phyloP scores from a whole-genome alignment of 2,888 invertebrate genomes.

The Drosophila colorata region DNA sequence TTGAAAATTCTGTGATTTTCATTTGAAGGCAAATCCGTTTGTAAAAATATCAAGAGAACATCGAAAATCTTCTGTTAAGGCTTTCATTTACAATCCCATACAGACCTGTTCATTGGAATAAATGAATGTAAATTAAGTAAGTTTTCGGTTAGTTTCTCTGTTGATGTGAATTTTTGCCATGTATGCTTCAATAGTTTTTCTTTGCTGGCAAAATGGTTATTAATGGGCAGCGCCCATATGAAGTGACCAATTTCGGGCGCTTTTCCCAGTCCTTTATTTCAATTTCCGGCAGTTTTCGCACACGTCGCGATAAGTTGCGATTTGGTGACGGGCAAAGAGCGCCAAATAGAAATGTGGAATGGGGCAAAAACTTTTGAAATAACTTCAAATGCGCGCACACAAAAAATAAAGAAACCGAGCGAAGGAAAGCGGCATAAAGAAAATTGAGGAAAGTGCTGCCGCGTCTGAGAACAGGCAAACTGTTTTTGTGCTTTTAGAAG shows the following conservation, averaged over 20 bases:
- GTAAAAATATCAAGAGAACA: not conserved
- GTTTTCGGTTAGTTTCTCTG: not conserved
- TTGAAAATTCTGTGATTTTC: not conserved
- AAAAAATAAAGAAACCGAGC: slow-evolving; percentile 13
- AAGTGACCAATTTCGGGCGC: slow-evolving; percentile 35
- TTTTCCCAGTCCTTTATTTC: slow-evolving; percentile 59
- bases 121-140: slow-evolving; percentile 31
- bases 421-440: slow-evolving; percentile 52
- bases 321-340: slow-evolving; percentile 52
- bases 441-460: slow-evolving; percentile 51
- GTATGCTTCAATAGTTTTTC: slow-evolving; percentile 41
- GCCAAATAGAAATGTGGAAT: slow-evolving; percentile 26
- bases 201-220: slow-evolving; percentile 49
- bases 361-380: slow-evolving; percentile 62
- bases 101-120: slow-evolving; percentile 6
- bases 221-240: slow-evolving; percentile 47
- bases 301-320: slow-evolving; percentile 64
- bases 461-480: slow-evolving; percentile 26
- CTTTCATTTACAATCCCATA: not conserved
- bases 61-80: not conserved
- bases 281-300: slow-evolving; percentile 67
- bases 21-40: not conserved
- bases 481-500: slow-evolving; percentile 49
- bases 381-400: slow-evolving; percentile 60
- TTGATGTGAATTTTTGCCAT: slow-evolving; percentile 26